Conservation (phyloP, 2,113 vertebrate genomes). For the Pavo muticus region DNA sequence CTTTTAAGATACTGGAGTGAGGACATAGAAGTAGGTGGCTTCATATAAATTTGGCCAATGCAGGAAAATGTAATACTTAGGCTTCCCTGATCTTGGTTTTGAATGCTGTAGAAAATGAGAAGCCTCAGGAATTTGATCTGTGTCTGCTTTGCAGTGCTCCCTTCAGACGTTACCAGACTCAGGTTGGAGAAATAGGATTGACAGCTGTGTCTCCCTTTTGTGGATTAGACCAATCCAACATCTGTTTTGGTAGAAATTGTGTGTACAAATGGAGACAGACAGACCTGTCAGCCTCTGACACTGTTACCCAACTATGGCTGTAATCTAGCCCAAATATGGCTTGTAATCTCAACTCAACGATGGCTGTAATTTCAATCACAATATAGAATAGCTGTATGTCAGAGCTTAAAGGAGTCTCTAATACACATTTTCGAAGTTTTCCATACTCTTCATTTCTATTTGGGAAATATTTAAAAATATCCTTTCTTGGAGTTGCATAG, state of each 20-base stretch:
- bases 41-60: not conserved
- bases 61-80: not conserved
- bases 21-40: not conserved
- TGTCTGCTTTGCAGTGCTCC: not conserved
- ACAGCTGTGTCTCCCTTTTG: not conserved
- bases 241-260: rapidly evolving
- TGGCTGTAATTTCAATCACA: not conserved
- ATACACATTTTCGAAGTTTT: not conserved
- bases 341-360: not conserved
- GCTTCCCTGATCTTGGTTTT: not conserved
- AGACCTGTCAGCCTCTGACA: not conserved
- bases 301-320: not conserved
- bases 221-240: not conserved
- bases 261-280: not conserved
- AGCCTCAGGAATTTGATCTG: not conserved
- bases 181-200: rapidly evolving
- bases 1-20: not conserved
- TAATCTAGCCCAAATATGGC: not conserved
- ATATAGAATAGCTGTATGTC: not conserved
- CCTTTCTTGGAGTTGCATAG: not conserved
- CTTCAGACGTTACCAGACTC: not conserved
- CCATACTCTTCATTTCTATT: not conserved
- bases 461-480: not conserved
- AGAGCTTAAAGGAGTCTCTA: not conserved
- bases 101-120: not conserved